Evolutionary conservation across 2,113 vertebrate genomes (phyloP).

Genomic region (Lophochroa leadbeateri): DNA sequence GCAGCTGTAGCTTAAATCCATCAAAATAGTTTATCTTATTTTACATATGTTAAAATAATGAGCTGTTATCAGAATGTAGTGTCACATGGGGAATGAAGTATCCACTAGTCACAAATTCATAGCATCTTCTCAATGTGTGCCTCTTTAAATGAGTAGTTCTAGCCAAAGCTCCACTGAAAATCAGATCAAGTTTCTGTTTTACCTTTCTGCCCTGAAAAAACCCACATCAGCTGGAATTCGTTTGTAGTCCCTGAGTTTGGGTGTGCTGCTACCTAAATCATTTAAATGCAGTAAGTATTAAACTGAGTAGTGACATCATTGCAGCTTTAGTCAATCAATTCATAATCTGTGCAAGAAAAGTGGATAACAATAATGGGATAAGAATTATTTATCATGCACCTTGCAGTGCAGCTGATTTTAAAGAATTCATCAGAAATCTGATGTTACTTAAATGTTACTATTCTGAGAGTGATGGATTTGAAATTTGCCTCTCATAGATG

Average conservation of each 20-base stretch:
- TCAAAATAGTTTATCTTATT: background rate
- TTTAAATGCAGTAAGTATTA: background rate
- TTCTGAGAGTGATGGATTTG: background rate
- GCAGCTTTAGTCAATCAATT: background rate
- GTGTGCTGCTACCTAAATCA: background rate
- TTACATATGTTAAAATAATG: background rate
- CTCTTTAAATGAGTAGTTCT: background rate
- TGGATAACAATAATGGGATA: background rate
- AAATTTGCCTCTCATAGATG: constrained; percentile 6
- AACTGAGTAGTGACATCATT: background rate
- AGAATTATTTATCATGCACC: constrained; percentile 1
- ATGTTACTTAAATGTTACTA: constrained; percentile 12
- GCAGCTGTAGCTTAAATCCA: background rate
- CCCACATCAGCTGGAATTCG: background rate
- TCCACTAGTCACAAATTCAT: background rate
- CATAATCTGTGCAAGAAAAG: background rate
- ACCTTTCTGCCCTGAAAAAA: background rate
- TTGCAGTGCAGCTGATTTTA: background rate
- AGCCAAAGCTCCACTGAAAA: background rate
- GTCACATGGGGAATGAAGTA: background rate
- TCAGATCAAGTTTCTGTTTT: background rate
- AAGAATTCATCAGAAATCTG: constrained; percentile 5
- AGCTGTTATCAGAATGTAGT: background rate
- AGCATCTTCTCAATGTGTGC: background rate
- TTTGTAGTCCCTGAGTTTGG: background rate